These are phyloP conservation scores for Dysidea cf. avara DNA, from an alignment of 37 sponge, comb jelly and placozoan genomes.

Conservation along the genomic window DNA sequence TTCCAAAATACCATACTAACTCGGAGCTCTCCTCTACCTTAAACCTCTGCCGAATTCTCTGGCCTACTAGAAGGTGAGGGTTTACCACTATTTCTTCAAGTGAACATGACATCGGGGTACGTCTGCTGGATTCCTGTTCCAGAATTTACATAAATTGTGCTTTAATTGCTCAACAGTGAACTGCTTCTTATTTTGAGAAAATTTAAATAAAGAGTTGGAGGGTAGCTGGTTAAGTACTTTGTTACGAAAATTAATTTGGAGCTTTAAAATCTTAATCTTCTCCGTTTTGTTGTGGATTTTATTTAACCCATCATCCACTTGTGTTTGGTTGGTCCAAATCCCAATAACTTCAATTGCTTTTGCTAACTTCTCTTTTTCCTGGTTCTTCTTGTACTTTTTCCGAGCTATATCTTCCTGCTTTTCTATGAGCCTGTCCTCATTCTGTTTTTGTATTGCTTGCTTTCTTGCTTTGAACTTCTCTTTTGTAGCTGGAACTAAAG, in stretches of 20 bases:
- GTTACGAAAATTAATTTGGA: not conserved
- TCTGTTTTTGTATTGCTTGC: constrained; percentile 1
- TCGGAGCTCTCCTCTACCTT: constrained; percentile 8
- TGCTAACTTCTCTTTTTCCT: constrained; percentile 31
- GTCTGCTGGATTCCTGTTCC: too few species aligned
- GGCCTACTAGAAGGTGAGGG: constrained; percentile 18
- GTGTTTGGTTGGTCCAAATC: constrained; percentile 8
- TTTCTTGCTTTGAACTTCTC: constrained; percentile 18
- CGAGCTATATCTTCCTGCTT: not conserved
- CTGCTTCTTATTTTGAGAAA: not conserved
- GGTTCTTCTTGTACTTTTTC: not conserved
- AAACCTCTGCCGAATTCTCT: constrained; percentile 26
- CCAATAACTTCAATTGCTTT: constrained; percentile 11
- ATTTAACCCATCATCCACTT: constrained; percentile 7
- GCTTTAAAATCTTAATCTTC: constrained; percentile 2
- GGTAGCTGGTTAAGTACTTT: not conserved
- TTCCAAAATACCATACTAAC: constrained; percentile 31
- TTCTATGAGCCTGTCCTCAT: not conserved
- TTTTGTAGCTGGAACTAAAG: constrained; percentile 10
- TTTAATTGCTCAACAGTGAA: constrained; percentile 4
- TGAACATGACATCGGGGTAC: not conserved
- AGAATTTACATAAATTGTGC: constrained; percentile 2
- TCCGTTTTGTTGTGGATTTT: not conserved
- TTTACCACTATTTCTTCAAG: not conserved
- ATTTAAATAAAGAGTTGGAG: too few species aligned